phyloP scores from a whole-genome alignment of 2,888 invertebrate genomes.

The Congeria kusceri region DNA sequence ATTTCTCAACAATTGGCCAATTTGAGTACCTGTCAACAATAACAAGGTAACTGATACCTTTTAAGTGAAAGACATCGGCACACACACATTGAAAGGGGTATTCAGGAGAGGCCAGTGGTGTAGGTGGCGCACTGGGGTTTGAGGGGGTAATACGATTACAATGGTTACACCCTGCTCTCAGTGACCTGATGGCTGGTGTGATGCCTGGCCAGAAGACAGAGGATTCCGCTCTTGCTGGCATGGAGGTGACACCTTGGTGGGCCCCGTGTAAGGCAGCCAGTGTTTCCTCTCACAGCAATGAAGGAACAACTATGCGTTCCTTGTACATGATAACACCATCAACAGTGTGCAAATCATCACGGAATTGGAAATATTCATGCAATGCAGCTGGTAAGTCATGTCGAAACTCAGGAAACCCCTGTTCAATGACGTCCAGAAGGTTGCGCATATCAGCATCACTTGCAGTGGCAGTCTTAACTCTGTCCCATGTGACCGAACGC shows the following conservation, averaged over 20 bases:
- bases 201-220: slow-evolving; percentile 74
- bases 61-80: slow-evolving; percentile 54
- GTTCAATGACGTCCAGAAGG: slow-evolving; percentile 36
- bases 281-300: slow-evolving; percentile 50
- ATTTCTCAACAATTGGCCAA: slow-evolving; percentile 62
- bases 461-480: slow-evolving; percentile 46
- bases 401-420: slow-evolving; percentile 25
- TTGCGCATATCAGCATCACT: slow-evolving; percentile 56
- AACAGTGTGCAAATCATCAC: slow-evolving; percentile 35
- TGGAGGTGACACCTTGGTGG: slow-evolving; percentile 69
- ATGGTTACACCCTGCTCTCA: slow-evolving; percentile 46
- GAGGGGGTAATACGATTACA: slow-evolving; percentile 68
- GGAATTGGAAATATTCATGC: slow-evolving; percentile 38
- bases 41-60: slow-evolving; percentile 63
- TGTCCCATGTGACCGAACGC: slow-evolving; percentile 63
- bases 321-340: slow-evolving; percentile 63
- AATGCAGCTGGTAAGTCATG: slow-evolving; percentile 31
- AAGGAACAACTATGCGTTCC: slow-evolving; percentile 67
- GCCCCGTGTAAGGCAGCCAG: slow-evolving; percentile 66
- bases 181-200: slow-evolving; percentile 44
- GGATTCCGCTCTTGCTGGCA: slow-evolving; percentile 66
- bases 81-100: slow-evolving; percentile 63
- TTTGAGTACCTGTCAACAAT: slow-evolving; percentile 68
- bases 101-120: slow-evolving; percentile 48
- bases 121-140: slow-evolving; percentile 68